These are phyloP conservation scores for Caenorhabditis panamensis DNA, from an alignment of 2,888 invertebrate genomes.

Conservation along the genomic window DNA sequence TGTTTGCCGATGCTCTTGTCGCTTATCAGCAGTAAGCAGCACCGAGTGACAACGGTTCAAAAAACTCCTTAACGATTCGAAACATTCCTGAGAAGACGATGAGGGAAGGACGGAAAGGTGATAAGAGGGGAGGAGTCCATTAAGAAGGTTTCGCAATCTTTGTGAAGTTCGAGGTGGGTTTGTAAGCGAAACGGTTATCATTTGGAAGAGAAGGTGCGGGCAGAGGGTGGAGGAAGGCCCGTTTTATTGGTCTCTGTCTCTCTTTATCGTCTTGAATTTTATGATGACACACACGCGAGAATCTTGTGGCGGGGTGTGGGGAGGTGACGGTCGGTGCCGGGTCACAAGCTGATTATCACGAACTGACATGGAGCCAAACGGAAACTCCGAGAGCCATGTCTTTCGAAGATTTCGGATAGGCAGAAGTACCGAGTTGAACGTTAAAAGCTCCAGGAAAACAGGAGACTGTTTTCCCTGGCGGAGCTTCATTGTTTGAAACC, in stretches of 20 bases:
- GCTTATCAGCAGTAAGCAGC: conserved; percentile 1
- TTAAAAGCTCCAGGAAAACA: no score
- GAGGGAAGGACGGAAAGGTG: background rate
- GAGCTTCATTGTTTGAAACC: no score
- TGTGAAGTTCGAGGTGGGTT: background rate
- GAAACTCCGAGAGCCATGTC: no score
- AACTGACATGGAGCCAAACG: no score
- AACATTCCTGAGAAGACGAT: background rate
- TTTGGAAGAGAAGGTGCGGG: background rate
- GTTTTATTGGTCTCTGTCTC: background rate
- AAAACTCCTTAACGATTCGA: background rate
- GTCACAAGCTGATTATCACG: background rate
- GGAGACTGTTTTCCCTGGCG: no score
- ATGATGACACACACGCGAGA: conserved; percentile 1
- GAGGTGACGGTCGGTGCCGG: background rate
- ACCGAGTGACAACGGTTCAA: conserved; percentile 1
- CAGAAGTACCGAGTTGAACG: no score
- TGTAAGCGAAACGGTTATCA: conserved; percentile 3
- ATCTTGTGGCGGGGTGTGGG: background rate
- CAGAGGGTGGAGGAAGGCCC: background rate
- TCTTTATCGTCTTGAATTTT: conserved; percentile 3
- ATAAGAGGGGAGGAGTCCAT: background rate
- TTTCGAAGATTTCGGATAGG: no score
- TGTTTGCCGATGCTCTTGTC: conserved; percentile 2
- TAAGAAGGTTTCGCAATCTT: background rate